Base-by-base conservation (phyloP, 2,797 vertebrate genomes). In the Todus mexicanus region DNA sequence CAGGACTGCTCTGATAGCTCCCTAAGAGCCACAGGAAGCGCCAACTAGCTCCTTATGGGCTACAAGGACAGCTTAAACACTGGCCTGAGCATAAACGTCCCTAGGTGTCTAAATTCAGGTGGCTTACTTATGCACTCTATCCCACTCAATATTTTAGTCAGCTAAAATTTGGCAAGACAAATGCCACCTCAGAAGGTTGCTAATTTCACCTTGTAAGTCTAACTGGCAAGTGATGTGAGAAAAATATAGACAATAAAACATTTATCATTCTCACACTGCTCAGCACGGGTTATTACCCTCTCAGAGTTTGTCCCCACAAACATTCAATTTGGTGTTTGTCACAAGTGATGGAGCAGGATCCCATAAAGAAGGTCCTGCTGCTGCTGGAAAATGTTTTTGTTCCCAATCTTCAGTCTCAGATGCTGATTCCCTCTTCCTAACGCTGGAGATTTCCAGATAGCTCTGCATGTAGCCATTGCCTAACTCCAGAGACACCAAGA, bases 161-260 rank as follows among this genome's bases (percentile, higher is more conserved):
- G 71, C 71, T 89, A 89, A 93, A 90, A 94, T 93, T 29, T 84
- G 68, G 51, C 86, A 92, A 89, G 81, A 87, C 35, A 59, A 76
- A 90, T 45, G 72, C 66, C 31, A 48, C 43, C 29, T 45, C 1
- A 0, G 51, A 88, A 92, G 60, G 84, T 90, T 92, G 73, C 84
- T 95, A 95, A 95, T 95, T 95, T 95, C 81, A 95, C 89, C 90
- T 95, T 89, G 60, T 68, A 90, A 90, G 77, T 84, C 88, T 89
- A 94, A 92, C 84, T 79, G 81, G 88, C 68, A 95, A 95, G 92
- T 56, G 81, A 94, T 79, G 84, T 90, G 86, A 94, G 86, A 92
- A 93, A 94, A 94, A 95, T 73, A 93, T 90, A 94, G 92, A 95
- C 60, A 89, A 92, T 95, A 90, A 89, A 96, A 84, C 95, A 96